Base-by-base conservation (phyloP, 2,113 vertebrate genomes). In the Calidris pygmaea region DNA sequence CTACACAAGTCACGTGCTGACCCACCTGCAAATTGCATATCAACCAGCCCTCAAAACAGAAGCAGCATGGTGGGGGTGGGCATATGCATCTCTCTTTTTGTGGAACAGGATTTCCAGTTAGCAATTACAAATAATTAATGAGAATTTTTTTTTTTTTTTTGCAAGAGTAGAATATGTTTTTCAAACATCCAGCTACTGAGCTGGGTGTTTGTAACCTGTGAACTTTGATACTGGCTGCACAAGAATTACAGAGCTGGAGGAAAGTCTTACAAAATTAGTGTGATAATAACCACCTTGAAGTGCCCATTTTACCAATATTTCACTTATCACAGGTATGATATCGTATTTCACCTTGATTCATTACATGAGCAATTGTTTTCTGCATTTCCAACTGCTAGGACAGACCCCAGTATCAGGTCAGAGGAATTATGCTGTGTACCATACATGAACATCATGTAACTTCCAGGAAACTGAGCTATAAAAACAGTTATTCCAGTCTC, bases 391-490 rank as follows among this genome's bases (percentile, higher is more conserved):
- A 5, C 23, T 10, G 2, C 16, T 10, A 37, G 55, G 55, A 67
- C 55, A 73, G 89, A 37, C n/a, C 23, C 9, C 3, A 2, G 16
- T 2, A 10, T 1, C 6, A 48, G 35, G 30, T 53, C 29, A 82
- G 73, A 75, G 91, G 43, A 35, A 72, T 48, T 85, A 67, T 78
- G 12, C 59, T 71, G 19, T 12, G 37, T 10, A 41, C 4, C 11
- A 7, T 39, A 41, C 0, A 0, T 17, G 37, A 52, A 15, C n/a
- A 29, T 30, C 13, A 0, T 2, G 15, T 37, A 68, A 79, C 41
- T 59, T 11, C 4, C 82, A 75, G 39, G 77, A 83, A 37, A 45
- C 0, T 19, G 37, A 89, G 66, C 66, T 48, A 26, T 12, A 41
- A 79, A n/a, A 15, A 1, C 41, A 41, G 48, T 63, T 55, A 26